Base-by-base conservation (phyloP, 1,140 invertebrate genomes). In the Drosophila saltans region DNA sequence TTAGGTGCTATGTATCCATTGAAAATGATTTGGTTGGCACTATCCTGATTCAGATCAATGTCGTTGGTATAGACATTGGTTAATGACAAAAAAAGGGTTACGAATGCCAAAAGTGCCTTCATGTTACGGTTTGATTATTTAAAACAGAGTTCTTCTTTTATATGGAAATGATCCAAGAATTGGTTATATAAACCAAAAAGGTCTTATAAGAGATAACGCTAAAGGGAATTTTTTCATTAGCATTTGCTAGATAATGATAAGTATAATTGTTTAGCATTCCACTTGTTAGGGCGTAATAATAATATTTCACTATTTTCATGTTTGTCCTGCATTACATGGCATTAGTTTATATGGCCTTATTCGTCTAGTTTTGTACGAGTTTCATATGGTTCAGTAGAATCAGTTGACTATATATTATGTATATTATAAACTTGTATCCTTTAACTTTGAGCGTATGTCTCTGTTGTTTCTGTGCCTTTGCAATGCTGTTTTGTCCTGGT, bases 1-100 rank as follows among this genome's bases (percentile, higher is more conserved):
- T 86, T 69, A 10, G 39, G 7, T 0, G 84, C 90, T 11, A 69
- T 21, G 43, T 81, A 72, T 1, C 85, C 90, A 33, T 78, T 79
- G 57, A 75, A 64, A 16, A 91, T 91, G 16, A 77, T 71, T 24
- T 60, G 3, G 6, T 36, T 36, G 4, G 33, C 1, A 36, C 3
- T 8, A 21, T 48, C 16, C 45, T 48, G 16, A 21, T 6, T 16
- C 28, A 30, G 4, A 26, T 21, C 3, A 2, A 10, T 1, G 8
- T 66, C 48, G 33, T 39, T 3, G 2, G 0, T 21, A 26, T 52
- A 8, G 21, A 7, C 45, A 26, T 10, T 52, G 9, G 45, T 9
- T 1, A 52, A 26, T 36, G 55, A 70, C 2, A 64, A 30, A 2
- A 4, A 30, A 2, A 82, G 11, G 26, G 72, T 57, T 4, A 81